Conservation (phyloP, 2,797 vertebrate genomes). For the Paratrypauchen microcephalus region DNA sequence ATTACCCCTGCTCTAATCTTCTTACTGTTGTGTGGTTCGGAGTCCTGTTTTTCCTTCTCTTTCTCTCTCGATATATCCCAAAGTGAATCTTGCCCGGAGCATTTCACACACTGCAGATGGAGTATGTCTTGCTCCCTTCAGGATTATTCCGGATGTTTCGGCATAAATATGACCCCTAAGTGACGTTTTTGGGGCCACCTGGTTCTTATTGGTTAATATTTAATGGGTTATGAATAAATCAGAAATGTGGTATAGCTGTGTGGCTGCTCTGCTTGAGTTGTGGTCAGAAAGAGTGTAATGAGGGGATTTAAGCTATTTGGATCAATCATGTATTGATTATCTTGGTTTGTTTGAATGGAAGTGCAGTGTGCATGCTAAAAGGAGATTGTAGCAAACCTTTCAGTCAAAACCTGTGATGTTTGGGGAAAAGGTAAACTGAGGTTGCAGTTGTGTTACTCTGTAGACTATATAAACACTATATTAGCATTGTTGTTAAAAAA, state of each 20-base stretch:
- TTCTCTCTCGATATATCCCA: slow-evolving; percentile 18
- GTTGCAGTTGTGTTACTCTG: neutral
- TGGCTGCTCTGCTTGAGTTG: slow-evolving; percentile 26
- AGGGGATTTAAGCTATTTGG: slow-evolving; percentile 55
- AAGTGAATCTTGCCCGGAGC: slow-evolving; percentile 14
- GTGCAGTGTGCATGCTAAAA: slow-evolving; percentile 31
- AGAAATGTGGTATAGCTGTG: slow-evolving; percentile 30
- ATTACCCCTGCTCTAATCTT: slow-evolving; percentile 57
- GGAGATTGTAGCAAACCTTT: neutral
- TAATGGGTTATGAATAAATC: slow-evolving; percentile 68
- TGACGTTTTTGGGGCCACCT: slow-evolving; percentile 31
- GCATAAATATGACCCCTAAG: slow-evolving; percentile 24
- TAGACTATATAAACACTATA: no score
- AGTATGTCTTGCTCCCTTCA: neutral
- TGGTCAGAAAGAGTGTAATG: slow-evolving; percentile 41
- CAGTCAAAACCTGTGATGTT: neutral
- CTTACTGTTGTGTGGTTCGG: slow-evolving; percentile 50
- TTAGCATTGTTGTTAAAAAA: no score
- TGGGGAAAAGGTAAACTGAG: no score
- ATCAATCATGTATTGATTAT: slow-evolving; percentile 63
- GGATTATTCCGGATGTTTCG: slow-evolving; percentile 20
- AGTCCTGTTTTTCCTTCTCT: slow-evolving; percentile 35
- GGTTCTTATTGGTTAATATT: slow-evolving; percentile 57
- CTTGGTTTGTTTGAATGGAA: slow-evolving; percentile 32
- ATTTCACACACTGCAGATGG: slow-evolving; percentile 4